phyloP scores from a whole-genome alignment of 37 sponge, comb jelly and placozoan genomes.

The Geodia barretti region DNA sequence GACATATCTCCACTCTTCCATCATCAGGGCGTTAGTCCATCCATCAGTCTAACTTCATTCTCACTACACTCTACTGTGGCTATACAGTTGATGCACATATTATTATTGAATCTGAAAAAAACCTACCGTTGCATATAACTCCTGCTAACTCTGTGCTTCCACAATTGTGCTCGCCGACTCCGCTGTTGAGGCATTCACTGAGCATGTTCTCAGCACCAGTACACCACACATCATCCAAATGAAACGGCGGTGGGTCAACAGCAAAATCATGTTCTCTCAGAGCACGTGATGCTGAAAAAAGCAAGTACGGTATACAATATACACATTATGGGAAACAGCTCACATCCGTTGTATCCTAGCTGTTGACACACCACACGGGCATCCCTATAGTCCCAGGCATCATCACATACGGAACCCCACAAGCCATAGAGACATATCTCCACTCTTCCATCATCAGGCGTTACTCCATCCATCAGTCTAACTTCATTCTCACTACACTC shows the following conservation, averaged over 20 bases:
- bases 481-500: neutral
- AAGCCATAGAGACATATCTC: neutral
- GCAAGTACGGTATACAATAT: neutral
- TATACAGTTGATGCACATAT: neutral
- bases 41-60: neutral
- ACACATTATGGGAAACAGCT: too few relatives aligned
- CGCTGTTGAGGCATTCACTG: neutral
- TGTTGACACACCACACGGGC: neutral
- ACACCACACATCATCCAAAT: neutral
- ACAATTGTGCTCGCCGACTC: neutral
- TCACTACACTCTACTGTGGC: neutral
- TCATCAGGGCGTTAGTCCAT: neutral
- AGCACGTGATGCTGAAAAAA: neutral
- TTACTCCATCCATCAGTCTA: neutral
- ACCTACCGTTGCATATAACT: neutral
- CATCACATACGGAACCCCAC: neutral
- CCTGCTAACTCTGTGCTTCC: neutral
- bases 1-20: neutral
- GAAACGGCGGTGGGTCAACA: neutral
- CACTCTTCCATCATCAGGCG: neutral
- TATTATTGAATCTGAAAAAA: neutral
- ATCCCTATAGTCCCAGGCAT: neutral
- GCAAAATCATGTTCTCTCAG: neutral
- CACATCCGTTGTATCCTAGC: neutral
- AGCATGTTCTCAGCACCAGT: neutral